Base-by-base conservation (phyloP, 2,888 invertebrate species). In the Pantelozetes paolii region DNA sequence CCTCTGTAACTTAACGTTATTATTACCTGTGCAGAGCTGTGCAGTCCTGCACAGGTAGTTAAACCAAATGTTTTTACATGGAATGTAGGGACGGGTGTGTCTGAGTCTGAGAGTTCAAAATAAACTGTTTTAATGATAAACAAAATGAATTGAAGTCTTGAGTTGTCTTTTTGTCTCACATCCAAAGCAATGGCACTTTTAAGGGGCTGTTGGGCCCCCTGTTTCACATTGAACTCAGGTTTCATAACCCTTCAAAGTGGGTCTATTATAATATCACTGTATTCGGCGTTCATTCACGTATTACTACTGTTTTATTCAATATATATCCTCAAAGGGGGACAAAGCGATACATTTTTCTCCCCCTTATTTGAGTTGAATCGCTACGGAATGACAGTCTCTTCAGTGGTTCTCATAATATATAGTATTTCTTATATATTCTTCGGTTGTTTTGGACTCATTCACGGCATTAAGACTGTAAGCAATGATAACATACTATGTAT, bases 391-490 rank as follows among this genome's bases (percentile, higher is more conserved):
- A 69, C 69, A 28, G 13, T 36, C 26, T 30, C 69, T 15, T 70
- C 75, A 9, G 20, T 26, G 11, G 28, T 76, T 6, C 30, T 73
- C 0, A 72, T 70, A 13, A 36, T 76, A 1, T 76, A 76, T 32
- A 62, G 74, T 40, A n/a, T 73, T n/a, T 36, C 42, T 6, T 76
- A 71, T 32, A 71, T 76, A 3, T 26, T 76, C 28, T 67, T 62
- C 45, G 20, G 70, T 57, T 76, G 75, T 32, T 67, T 73, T 26
- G 71, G 72, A 2, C 64, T 76, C 20, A 59, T 73, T 50, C 57
- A 70, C 45, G 76, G 76, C 20, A 71, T 76, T 23, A 72, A 76
- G n/a, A 67, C 72, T 54, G 75, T 75, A 59, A 75, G 64, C n/a
- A n/a, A n/a, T n/a, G n/a, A n/a, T n/a, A n/a, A n/a, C n/a, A n/a